Evolutionary conservation across 1,140 invertebrate species (phyloP), one percentile per base, ranked within the genome.

Genomic region (Andrena cerasifolii): DNA sequence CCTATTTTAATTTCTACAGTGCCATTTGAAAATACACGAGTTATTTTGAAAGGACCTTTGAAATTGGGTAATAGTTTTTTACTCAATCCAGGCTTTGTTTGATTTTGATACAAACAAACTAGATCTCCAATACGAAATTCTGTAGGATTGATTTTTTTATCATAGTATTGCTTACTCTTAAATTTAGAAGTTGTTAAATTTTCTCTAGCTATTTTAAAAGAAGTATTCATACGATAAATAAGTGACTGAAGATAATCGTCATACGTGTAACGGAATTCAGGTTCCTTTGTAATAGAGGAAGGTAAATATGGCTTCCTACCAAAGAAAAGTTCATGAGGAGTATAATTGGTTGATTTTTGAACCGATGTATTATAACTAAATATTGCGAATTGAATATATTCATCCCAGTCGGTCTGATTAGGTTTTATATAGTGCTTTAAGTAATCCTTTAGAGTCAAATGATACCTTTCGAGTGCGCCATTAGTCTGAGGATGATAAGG

Each of bases 341-440:
- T 77, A 78, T 87, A 91, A n/a, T 87, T 83, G 0, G 91, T 93
- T 0, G 88, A 85, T 58, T 76, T 73, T 70, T 94, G 93, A 1
- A 87, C 40, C 21, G 90, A 84, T 0, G 91, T 91, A 54, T 94
- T 94, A 71, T 93, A 92, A 8, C 87, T 88, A 79, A 92, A 93
- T 21, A 89, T 89, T 1, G 92, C 92, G 28, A 89, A 89, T 2
- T 86, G 86, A 0, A 93, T 76, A 8, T 87, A 91, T 66, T 88
- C 61, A 63, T 93, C 92, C 93, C 93, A 94, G 74, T 93, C 87
- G 21, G 49, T 79, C 6, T 84, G 87, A 33, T 86, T 78, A 16
- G 80, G 43, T 26, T 82, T 87, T 12, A 89, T 79, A 79, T 90
- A 93, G 78, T 90, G 88, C 45, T 90, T 88, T 0, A 49, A 7